Base-by-base conservation (phyloP, 2,113 vertebrate species). In the Gymnocephalus cernua region DNA sequence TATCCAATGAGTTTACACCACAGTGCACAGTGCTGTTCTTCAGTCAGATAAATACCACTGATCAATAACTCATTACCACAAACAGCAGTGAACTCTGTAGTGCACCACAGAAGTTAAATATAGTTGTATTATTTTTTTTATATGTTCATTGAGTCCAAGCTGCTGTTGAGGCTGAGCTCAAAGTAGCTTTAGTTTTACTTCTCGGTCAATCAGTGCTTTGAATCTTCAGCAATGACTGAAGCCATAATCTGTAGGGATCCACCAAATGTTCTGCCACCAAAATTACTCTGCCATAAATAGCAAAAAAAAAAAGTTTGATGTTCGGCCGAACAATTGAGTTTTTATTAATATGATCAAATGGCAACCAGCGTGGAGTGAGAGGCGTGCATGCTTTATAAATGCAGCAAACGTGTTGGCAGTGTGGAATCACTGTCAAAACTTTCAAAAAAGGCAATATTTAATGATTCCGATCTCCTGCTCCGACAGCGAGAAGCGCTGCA, bases 51-150 rank as follows among this genome's bases (percentile, higher is more conserved):
- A 82, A 84, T 54, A 74, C 68, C 66, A 18, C 45, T 88, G 76
- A 92, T 90, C 89, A 84, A 90, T 91, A 89, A 89, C 72, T 77
- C 64, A 88, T 87, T 88, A 80, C 88, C 63, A 63, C 67, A 74
- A 79, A 83, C 68, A 76, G 82, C 72, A 63, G 29, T 54, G 66
- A 74, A 75, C 63, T 50, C 72, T 66, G 82, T 66, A 25, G 62
- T 69, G 32, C 50, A 54, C 61, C 64, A 25, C n/a, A 75, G 67
- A 69, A 82, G 58, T 84, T 53, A 78, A 78, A 82, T 83, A 78
- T 86, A 64, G 66, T 27, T 45, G 21, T 63, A 63, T 47, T 47
- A 13, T n/a, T 56, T 29, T 29, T 50, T 14, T 66, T 25, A 45
- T 62, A 44, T 35, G 14, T 54, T 62, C 18, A 6, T 8, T 1